Conservation (phyloP, 2,888 invertebrate species). For the Coleophora deauratella region DNA sequence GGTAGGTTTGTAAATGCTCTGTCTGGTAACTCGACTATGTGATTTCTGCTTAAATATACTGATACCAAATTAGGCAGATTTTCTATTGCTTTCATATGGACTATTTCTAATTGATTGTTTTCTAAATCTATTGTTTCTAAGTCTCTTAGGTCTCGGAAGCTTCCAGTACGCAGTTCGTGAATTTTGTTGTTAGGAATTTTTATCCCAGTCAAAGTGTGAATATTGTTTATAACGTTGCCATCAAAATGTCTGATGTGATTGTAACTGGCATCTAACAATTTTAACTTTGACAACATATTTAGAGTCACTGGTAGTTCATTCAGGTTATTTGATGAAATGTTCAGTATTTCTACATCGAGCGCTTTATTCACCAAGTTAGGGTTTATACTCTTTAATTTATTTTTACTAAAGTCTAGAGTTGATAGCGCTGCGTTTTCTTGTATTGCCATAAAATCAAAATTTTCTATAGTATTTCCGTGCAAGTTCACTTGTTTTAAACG, state of each 20-base stretch:
- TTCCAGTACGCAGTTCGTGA: slow-evolving; percentile 78
- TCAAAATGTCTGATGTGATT: slow-evolving; percentile 83
- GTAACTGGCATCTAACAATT: slow-evolving; percentile 83
- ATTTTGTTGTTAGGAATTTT: slow-evolving; percentile 85
- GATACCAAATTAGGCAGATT: slow-evolving; percentile 80
- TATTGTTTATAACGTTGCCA: slow-evolving; percentile 79
- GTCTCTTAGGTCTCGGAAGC: slow-evolving; percentile 80
- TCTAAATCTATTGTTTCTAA: slow-evolving; percentile 85
- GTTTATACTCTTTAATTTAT: slow-evolving; percentile 80
- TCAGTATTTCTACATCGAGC: slow-evolving; percentile 80
- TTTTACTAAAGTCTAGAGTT: slow-evolving; percentile 82
- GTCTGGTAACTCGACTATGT: slow-evolving; percentile 82
- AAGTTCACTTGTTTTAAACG: slow-evolving; percentile 81
- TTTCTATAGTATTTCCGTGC: slow-evolving; percentile 83
- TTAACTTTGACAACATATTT: slow-evolving; percentile 78
- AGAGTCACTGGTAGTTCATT: slow-evolving; percentile 81
- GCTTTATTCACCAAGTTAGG: slow-evolving; percentile 76
- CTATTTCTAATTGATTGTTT: slow-evolving; percentile 83
- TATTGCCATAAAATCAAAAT: slow-evolving; percentile 79
- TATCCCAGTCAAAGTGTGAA: slow-evolving; percentile 80
- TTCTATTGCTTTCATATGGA: slow-evolving; percentile 82
- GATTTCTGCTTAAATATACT: slow-evolving; percentile 81
- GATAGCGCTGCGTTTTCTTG: slow-evolving; percentile 78
- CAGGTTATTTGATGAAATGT: slow-evolving; percentile 85
- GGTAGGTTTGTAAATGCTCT: slow-evolving; percentile 85